These are phyloP conservation scores for Trichogramma dendrolimi DNA, from an alignment of 2,888 invertebrate genomes.

Conservation along the genomic window DNA sequence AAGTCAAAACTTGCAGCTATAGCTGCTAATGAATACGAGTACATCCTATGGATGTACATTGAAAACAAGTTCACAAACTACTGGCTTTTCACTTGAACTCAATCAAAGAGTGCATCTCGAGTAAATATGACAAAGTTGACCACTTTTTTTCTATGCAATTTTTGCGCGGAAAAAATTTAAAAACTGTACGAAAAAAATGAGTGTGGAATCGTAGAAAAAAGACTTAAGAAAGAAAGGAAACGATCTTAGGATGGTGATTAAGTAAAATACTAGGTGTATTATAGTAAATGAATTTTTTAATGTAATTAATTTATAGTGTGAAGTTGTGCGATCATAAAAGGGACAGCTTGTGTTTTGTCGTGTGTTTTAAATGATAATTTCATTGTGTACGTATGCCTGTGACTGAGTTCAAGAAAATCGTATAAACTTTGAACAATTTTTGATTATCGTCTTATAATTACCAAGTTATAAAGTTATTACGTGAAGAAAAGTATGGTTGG, in stretches of 20 bases:
- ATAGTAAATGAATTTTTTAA: slow-evolving; percentile 49
- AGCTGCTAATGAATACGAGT: slow-evolving; percentile 5
- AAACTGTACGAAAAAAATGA: slow-evolving; percentile 22
- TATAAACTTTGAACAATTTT: slow-evolving; percentile 11
- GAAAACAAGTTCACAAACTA: slow-evolving; percentile 7
- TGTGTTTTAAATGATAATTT: slow-evolving; percentile 47
- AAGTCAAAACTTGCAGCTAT: too few relatives aligned
- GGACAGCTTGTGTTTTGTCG: slow-evolving; percentile 39
- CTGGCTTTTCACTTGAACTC: slow-evolving; percentile 16
- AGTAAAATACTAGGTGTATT: slow-evolving; percentile 48
- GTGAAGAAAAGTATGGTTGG: background rate
- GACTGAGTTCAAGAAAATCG: slow-evolving; percentile 10
- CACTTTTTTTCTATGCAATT: slow-evolving; percentile 44
- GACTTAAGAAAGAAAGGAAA: slow-evolving; percentile 38
- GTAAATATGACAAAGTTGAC: slow-evolving; percentile 43
- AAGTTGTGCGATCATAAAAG: slow-evolving; percentile 40
- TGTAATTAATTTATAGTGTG: slow-evolving; percentile 51
- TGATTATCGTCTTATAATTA: slow-evolving; percentile 12
- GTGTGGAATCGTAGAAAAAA: slow-evolving; percentile 38
- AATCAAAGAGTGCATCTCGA: slow-evolving; percentile 12
- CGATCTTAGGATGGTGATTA: slow-evolving; percentile 44
- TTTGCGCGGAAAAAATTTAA: slow-evolving; percentile 23
- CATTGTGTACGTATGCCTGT: slow-evolving; percentile 35
- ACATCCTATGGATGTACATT: slow-evolving; percentile 30
- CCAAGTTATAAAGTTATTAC: slow-evolving; percentile 3